A percentile compares a stretch with the other conserved stretches of the same genome.
phyloP scores from a whole-genome alignment of 2,797 vertebrate genomes.

The Sternotherus odoratus region DNA sequence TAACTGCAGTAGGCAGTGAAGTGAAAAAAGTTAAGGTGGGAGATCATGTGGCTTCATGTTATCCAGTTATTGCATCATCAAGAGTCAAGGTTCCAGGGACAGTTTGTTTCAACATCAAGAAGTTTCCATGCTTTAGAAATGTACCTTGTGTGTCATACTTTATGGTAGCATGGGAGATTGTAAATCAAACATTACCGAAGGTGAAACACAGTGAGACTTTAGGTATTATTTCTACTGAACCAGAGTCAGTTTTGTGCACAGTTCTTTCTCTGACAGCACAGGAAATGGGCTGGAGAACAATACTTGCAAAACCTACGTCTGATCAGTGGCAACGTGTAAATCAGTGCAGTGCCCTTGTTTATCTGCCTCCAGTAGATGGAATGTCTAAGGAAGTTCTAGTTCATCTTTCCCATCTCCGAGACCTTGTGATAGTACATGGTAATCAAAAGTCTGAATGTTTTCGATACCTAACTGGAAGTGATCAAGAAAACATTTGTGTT shows the following conservation, averaged over 20 bases:
- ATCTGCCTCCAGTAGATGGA: constrained; percentile 80
- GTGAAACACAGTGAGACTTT: constrained; percentile 67
- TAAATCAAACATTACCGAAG: constrained; percentile 74
- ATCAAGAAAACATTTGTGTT: constrained; percentile 75
- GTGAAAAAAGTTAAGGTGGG: constrained; percentile 82
- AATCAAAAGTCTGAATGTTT: constrained; percentile 48
- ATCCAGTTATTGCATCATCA: constrained; percentile 80
- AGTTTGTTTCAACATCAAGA: constrained; percentile 82
- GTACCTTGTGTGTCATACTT: constrained; percentile 88
- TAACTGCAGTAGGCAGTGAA: constrained; percentile 80
- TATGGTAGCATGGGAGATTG: constrained; percentile 87
- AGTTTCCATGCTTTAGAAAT: constrained; percentile 80
- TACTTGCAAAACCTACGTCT: constrained; percentile 1
- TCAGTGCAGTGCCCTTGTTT: constrained; percentile 77
- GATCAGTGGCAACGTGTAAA: neutral
- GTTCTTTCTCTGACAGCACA: constrained; percentile 61
- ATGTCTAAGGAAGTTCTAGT: constrained; percentile 58
- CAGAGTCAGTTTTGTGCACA: constrained; percentile 53
- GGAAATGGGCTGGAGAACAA: constrained; percentile 61
- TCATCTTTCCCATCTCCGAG: constrained; percentile 64
- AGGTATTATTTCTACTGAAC: constrained; percentile 66
- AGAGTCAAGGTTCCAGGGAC: constrained; percentile 82
- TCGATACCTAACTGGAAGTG: constrained; percentile 30
- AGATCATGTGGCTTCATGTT: constrained; percentile 86
- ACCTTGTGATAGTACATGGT: constrained; percentile 81